A percentile compares a stretch with the other conserved stretches of the same genome.
Evolutionary conservation across 2,888 invertebrate genomes (phyloP).

Genomic region (Melanchra persicariae): DNA sequence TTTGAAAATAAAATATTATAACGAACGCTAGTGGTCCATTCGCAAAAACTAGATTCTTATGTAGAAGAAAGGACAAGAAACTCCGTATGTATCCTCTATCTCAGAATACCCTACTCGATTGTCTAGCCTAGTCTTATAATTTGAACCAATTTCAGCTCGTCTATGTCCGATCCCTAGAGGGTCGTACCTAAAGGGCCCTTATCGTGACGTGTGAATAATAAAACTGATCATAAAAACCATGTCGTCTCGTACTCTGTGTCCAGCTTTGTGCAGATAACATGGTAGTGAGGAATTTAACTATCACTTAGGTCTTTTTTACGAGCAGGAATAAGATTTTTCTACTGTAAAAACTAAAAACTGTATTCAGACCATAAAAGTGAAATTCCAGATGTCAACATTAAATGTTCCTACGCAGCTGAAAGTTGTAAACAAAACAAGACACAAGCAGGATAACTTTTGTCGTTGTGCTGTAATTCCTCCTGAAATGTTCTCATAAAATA

Average conservation of each 20-base stretch:
- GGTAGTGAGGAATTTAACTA: constrained; percentile 18
- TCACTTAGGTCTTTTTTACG: constrained; percentile 5
- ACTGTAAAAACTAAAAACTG: not conserved
- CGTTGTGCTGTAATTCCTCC: not conserved
- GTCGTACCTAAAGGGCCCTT: constrained; percentile 33
- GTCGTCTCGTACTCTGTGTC: constrained; percentile 8
- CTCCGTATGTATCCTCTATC: too few relatives aligned
- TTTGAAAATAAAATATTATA: too few relatives aligned
- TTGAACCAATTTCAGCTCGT: constrained; percentile 14
- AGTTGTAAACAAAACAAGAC: not conserved
- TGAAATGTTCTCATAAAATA: constrained; percentile 33
- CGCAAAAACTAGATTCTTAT: too few relatives aligned
- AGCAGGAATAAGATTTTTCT: not conserved
- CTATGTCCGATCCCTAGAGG: constrained; percentile 1
- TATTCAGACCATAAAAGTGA: not conserved
- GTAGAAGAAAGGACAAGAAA: too few relatives aligned
- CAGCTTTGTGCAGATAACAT: constrained; percentile 3
- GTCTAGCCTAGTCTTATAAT: not conserved
- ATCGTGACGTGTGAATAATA: constrained; percentile 57
- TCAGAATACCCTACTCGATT: not conserved
- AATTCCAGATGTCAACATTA: not conserved
- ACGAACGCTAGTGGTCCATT: too few relatives aligned
- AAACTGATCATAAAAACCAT: constrained; percentile 54
- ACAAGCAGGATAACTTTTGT: constrained; percentile 7
- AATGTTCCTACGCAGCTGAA: not conserved